Percentiles rank a stretch among this genome's conserved stretches.
phyloP scores from a whole-genome alignment of 2,113 vertebrate species.

The Chamaetylas fuelleborni region DNA sequence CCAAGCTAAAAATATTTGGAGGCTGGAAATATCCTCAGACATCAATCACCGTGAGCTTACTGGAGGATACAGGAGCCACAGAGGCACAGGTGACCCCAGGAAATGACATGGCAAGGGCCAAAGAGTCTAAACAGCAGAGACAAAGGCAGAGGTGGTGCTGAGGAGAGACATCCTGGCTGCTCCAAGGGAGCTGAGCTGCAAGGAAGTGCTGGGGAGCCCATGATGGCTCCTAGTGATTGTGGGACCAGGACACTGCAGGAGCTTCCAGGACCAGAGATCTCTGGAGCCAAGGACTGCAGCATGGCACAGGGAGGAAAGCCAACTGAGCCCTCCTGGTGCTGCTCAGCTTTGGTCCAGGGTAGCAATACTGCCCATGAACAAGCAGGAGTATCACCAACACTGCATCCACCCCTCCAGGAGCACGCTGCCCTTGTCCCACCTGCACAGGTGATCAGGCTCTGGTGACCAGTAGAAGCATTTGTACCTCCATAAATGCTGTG shows the following conservation, averaged over 20 bases:
- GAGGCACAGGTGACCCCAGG: not conserved
- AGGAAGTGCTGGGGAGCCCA: not conserved
- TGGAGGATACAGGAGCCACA: not conserved
- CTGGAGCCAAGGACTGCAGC: not conserved
- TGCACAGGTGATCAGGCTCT: not conserved
- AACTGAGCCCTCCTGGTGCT: not conserved
- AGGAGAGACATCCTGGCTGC: not conserved
- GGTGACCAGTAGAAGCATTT: not conserved
- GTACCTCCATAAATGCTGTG: not conserved
- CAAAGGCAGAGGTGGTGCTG: not conserved
- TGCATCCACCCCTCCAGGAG: not conserved
- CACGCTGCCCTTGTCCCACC: not conserved
- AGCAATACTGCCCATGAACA: not conserved
- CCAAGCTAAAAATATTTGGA: not conserved
- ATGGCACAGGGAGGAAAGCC: not conserved
- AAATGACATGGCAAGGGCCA: not conserved
- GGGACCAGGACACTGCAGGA: not conserved
- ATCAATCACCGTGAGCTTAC: not conserved
- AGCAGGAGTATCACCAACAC: not conserved
- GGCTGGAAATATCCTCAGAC: not conserved
- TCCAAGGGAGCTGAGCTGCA: not conserved
- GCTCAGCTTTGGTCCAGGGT: not conserved
- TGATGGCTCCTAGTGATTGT: fast-evolving
- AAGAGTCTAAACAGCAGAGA: not conserved
- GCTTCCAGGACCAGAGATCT: not conserved